These are phyloP conservation scores for Rotaria macrura DNA, from an alignment of 2,888 invertebrate genomes.

Conservation along the genomic window DNA sequence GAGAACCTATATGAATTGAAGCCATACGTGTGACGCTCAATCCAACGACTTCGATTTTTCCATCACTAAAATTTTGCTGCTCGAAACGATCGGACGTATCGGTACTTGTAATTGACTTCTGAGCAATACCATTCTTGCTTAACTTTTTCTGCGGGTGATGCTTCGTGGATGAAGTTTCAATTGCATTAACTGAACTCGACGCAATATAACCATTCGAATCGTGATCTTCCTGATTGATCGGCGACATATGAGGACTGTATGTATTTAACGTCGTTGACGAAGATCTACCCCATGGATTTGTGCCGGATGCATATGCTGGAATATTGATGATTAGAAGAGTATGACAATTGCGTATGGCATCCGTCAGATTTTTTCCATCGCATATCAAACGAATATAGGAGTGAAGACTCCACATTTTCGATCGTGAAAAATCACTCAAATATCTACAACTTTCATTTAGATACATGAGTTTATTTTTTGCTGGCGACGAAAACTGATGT, in stretches of 20 bases:
- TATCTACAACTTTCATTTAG: not conserved
- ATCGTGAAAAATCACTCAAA: not conserved
- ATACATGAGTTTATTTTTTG: conserved; percentile 69
- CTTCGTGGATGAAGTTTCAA: not conserved
- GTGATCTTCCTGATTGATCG: too few species aligned
- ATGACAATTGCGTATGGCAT: conserved; percentile 22
- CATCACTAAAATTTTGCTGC: not conserved
- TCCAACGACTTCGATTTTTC: not conserved
- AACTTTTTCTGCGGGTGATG: too few species aligned
- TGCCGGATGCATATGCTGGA: not conserved
- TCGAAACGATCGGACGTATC: not conserved
- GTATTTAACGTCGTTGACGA: too few species aligned
- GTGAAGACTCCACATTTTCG: conserved; percentile 26
- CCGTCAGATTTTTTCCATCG: conserved; percentile 21
- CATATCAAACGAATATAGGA: conserved; percentile 19
- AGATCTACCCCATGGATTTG: conserved; percentile 31
- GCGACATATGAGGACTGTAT: not conserved
- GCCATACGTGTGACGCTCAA: not conserved
- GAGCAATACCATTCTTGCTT: not conserved
- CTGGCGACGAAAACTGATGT: conserved; percentile 70
- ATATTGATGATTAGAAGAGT: conserved; percentile 22
- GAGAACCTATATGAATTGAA: not conserved
- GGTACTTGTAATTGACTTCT: rapidly evolving
- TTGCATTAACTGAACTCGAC: not conserved
- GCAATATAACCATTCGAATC: too few species aligned